These are phyloP conservation scores for Taeniopygia guttata DNA, from an alignment of 2,797 vertebrate species.

Conservation along the genomic window DNA sequence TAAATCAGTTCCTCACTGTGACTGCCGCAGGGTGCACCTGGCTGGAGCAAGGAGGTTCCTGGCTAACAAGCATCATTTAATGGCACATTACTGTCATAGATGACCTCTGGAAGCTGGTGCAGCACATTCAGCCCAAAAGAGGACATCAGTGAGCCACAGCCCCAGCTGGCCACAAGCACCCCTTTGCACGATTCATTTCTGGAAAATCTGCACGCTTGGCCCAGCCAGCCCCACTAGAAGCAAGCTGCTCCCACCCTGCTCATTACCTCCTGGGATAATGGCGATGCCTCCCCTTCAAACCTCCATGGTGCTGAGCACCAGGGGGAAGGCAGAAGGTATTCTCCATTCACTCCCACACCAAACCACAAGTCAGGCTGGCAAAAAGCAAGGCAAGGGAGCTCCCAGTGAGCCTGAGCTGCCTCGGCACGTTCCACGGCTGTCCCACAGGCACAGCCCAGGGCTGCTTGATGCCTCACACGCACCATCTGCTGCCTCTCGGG, in stretches of 20 bases:
- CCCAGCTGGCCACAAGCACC: neutral
- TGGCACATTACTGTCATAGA: accelerated
- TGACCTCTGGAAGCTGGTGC: neutral
- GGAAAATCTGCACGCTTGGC: neutral
- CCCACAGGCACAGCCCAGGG: neutral
- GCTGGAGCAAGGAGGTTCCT: neutral
- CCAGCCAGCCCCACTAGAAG: neutral
- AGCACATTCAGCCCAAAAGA: neutral
- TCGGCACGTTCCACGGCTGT: accelerated
- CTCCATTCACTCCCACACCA: neutral
- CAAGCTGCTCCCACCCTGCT: neutral
- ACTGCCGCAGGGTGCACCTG: neutral
- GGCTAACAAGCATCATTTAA: neutral
- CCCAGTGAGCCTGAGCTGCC: accelerated
- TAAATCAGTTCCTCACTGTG: neutral
- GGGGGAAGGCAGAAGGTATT: neutral
- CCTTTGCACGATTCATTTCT: neutral
- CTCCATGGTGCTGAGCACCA: neutral
- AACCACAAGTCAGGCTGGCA: neutral
- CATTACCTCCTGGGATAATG: accelerated
- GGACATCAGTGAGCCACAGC: neutral
- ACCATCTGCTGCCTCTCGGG: neutral
- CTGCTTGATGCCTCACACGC: accelerated
- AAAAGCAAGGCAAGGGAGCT: neutral
- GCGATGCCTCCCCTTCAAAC: neutral